Percentiles rank a stretch among this genome's conserved stretches.
Evolutionary conservation across 1,140 invertebrate species (phyloP).

Genomic region (Aethina tumida): DNA sequence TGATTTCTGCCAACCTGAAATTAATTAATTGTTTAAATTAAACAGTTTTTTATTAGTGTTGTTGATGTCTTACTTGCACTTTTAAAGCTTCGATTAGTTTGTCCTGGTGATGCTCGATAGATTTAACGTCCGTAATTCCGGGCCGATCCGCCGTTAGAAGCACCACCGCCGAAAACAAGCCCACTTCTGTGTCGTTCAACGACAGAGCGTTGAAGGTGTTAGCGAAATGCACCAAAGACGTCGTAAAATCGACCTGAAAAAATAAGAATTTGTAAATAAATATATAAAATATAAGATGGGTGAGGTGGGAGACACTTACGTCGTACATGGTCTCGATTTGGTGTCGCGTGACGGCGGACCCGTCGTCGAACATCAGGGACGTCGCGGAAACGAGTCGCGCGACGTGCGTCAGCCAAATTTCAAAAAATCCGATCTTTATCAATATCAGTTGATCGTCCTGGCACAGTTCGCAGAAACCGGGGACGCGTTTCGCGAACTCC

Average conservation of each 20-base stretch:
- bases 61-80: constrained; percentile 47
- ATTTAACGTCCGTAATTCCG: constrained; percentile 73
- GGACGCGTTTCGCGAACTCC: constrained; percentile 86
- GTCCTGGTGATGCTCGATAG: constrained; percentile 74
- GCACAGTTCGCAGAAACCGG: constrained; percentile 75
- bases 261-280: constrained; percentile 6
- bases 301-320: constrained; percentile 51
- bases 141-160: constrained; percentile 70
- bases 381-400: constrained; percentile 71
- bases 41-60: not conserved
- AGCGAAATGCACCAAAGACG: constrained; percentile 69
- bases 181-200: constrained; percentile 83
- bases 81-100: constrained; percentile 78
- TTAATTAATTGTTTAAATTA: constrained; percentile 2
- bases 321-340: constrained; percentile 90
- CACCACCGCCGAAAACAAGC: constrained; percentile 78
- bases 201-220: constrained; percentile 65
- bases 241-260: constrained; percentile 59
- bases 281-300: not conserved
- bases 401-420: constrained; percentile 87
- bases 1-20: constrained; percentile 33
- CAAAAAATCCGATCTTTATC: constrained; percentile 93
- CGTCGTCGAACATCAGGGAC: constrained; percentile 85
- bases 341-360: constrained; percentile 71
- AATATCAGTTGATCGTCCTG: constrained; percentile 92